phyloP scores from a whole-genome alignment of 2,113 vertebrate genomes.

The Echinops telfairi region DNA sequence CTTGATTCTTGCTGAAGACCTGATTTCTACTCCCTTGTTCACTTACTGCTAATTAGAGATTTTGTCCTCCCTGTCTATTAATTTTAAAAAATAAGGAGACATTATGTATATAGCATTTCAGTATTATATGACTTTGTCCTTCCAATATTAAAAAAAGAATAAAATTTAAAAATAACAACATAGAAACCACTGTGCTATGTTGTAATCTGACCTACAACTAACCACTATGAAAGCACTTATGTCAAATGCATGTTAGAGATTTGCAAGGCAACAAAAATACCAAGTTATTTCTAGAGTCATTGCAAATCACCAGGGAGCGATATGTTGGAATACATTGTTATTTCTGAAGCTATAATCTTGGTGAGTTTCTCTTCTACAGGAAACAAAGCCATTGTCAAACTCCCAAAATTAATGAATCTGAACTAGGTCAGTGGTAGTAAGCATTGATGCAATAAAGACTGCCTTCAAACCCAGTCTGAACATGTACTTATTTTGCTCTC shows the following conservation, averaged over 20 bases:
- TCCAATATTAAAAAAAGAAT: not conserved
- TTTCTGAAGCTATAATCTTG: not conserved
- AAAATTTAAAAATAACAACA: not conserved
- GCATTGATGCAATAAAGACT: slow-evolving; percentile 6
- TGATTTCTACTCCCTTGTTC: not conserved
- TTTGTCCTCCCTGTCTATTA: not conserved
- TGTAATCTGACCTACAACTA: slow-evolving; percentile 11
- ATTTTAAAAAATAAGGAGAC: not conserved
- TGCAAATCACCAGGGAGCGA: slow-evolving; percentile 7
- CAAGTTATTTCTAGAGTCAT: slow-evolving; percentile 30
- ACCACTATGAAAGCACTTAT: slow-evolving; percentile 31
- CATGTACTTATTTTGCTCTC: not conserved
- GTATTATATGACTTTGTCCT: not conserved
- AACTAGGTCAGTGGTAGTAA: slow-evolving; percentile 16
- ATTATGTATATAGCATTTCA: not conserved
- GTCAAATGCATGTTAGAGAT: slow-evolving; percentile 12
- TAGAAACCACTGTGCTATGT: not conserved
- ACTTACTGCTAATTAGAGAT: not conserved
- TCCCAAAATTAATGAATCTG: not conserved
- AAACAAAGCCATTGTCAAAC: not conserved
- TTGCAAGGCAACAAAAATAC: not conserved
- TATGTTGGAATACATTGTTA: not conserved
- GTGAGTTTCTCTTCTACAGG: not conserved
- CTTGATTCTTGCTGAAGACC: not conserved
- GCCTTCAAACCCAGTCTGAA: not conserved